Evolutionary conservation across 2,797 vertebrate species (phyloP).

Genomic region (Oreonectes daqikongensis): DNA sequence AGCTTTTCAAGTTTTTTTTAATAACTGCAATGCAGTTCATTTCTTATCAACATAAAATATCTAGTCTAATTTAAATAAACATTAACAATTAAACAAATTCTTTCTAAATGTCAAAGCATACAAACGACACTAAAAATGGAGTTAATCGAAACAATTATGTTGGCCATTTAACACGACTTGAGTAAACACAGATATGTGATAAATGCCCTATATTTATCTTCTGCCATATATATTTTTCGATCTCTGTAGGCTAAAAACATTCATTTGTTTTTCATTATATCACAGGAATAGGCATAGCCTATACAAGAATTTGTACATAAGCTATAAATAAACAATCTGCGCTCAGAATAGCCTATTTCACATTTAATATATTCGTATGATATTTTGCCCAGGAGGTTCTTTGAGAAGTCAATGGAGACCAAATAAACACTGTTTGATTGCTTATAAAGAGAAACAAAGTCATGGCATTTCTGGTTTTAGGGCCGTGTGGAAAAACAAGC

Average conservation of each 20-base stretch:
- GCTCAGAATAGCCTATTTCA: background rate
- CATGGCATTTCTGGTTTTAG: background rate
- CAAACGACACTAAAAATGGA: background rate
- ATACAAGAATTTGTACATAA: background rate
- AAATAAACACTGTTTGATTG: background rate
- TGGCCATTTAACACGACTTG: no score
- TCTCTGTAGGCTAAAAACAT: no score
- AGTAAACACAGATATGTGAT: no score
- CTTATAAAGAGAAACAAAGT: background rate
- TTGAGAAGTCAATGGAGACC: background rate
- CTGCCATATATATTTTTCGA: no score
- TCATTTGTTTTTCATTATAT: background rate
- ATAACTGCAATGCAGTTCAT: background rate
- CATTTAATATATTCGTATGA: background rate
- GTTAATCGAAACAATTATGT: background rate
- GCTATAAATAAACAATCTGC: background rate
- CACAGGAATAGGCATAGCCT: background rate
- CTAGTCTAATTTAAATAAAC: background rate
- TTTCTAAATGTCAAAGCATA: background rate
- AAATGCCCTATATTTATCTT: no score
- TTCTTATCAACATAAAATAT: constrained; percentile 13
- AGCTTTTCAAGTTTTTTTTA: background rate
- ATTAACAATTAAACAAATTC: background rate
- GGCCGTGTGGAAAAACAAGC: constrained; percentile 45
- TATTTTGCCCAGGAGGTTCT: background rate